Conservation (phyloP, 1,140 invertebrate species). For the Archegozetes longisetosus region DNA sequence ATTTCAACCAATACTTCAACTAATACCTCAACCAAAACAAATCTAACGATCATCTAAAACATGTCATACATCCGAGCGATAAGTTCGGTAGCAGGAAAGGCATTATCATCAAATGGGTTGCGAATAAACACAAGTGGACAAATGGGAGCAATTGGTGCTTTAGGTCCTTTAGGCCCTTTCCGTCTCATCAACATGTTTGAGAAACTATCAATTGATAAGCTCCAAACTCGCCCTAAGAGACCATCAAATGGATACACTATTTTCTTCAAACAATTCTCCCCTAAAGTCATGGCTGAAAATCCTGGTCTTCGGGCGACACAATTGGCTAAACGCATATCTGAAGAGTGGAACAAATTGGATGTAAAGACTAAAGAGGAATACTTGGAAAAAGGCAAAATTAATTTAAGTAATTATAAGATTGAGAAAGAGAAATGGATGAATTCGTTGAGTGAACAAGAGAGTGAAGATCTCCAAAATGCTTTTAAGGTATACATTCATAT, state of each 20-base stretch:
- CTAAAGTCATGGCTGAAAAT: background rate
- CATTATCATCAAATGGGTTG: no score
- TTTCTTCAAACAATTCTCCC: background rate
- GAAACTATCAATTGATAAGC: background rate
- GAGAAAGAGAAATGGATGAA: background rate
- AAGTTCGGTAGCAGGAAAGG: no score
- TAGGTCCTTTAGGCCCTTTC: no score
- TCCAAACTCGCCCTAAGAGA: conserved; percentile 4
- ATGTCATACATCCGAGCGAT: no score
- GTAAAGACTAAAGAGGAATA: background rate
- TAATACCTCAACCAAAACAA: no score
- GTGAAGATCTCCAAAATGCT: background rate
- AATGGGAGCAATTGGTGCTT: no score
- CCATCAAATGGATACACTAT: conserved; percentile 4
- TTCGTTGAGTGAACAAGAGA: background rate
- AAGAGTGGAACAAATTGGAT: conserved; percentile 3
- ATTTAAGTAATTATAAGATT: background rate
- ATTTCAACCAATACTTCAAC: no score
- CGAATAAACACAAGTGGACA: no score
- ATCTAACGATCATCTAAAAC: no score
- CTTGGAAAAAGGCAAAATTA: background rate
- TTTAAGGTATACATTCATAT: background rate
- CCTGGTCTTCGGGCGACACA: background rate
- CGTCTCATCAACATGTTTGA: background rate
- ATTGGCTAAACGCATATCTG: background rate